These are phyloP conservation scores for Lagorchestes hirsutus DNA, from an alignment of 2,797 vertebrate species.

Conservation along the genomic window DNA sequence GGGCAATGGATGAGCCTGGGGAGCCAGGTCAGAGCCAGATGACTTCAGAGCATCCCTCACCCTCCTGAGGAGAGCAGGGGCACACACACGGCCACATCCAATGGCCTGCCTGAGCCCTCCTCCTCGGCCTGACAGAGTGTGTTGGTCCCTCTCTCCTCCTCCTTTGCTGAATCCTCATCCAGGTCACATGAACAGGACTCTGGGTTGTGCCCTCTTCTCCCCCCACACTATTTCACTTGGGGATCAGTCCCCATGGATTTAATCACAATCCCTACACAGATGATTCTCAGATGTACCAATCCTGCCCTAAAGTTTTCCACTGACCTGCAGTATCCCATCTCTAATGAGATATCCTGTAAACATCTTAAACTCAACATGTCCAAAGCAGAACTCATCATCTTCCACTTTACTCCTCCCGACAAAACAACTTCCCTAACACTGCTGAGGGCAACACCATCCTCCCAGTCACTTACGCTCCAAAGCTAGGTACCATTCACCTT, in stretches of 20 bases:
- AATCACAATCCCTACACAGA: neutral
- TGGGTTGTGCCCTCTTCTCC: neutral
- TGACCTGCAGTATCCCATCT: neutral
- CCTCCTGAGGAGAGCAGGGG: conserved; percentile 39
- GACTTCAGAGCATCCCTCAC: conserved; percentile 35
- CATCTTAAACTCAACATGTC: neutral
- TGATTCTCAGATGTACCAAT: neutral
- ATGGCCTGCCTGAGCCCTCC: neutral
- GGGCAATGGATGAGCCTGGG: neutral
- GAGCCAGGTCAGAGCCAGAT: neutral
- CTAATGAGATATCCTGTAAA: neutral
- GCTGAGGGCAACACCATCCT: neutral
- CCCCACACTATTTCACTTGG: neutral
- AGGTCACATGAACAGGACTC: neutral
- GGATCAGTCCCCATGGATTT: neutral
- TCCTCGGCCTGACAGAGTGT: neutral
- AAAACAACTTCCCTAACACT: neutral
- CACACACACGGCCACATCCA: neutral
- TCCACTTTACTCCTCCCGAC: neutral
- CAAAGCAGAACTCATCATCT: neutral
- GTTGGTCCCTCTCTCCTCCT: neutral
- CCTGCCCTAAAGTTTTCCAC: neutral
- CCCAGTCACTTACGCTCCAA: neutral
- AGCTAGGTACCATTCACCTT: neutral
- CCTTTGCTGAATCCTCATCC: neutral